Conservation (phyloP, 2,113 vertebrate species). For the Dolichallabes microphthalmus region DNA sequence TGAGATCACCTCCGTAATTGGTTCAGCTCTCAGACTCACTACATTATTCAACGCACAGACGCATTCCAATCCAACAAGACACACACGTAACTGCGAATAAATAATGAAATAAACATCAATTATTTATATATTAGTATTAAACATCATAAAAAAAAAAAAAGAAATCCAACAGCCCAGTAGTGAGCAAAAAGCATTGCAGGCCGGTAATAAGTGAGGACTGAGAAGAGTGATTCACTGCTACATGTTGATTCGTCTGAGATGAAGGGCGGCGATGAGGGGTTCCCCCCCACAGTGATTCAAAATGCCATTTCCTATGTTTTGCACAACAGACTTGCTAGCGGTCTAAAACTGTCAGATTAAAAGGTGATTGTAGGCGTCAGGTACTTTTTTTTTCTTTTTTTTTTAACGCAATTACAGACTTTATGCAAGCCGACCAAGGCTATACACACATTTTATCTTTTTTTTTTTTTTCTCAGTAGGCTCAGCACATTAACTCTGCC, state of each 20-base stretch:
- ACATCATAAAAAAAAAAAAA: background rate
- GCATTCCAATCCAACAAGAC: no score
- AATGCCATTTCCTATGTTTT: background rate
- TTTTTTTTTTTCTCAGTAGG: background rate
- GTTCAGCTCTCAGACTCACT: background rate
- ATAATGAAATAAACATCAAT: background rate
- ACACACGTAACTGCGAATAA: background rate
- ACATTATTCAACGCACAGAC: background rate
- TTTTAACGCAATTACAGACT: background rate
- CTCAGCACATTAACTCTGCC: background rate
- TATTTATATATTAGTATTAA: background rate
- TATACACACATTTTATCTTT: background rate
- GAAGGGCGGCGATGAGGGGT: background rate
- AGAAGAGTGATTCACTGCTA: background rate
- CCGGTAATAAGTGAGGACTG: background rate
- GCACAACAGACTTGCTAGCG: background rate
- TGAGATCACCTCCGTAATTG: constrained; percentile 13
- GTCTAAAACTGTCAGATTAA: background rate
- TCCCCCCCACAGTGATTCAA: background rate
- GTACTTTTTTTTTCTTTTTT: no score
- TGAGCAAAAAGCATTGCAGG: background rate
- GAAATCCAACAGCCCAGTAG: no score
- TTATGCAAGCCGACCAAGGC: background rate
- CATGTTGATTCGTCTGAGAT: constrained; percentile 1
- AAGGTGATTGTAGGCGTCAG: background rate